These are phyloP conservation scores for Echiichthys vipera DNA, from an alignment of 2,797 vertebrate genomes.

Conservation along the genomic window DNA sequence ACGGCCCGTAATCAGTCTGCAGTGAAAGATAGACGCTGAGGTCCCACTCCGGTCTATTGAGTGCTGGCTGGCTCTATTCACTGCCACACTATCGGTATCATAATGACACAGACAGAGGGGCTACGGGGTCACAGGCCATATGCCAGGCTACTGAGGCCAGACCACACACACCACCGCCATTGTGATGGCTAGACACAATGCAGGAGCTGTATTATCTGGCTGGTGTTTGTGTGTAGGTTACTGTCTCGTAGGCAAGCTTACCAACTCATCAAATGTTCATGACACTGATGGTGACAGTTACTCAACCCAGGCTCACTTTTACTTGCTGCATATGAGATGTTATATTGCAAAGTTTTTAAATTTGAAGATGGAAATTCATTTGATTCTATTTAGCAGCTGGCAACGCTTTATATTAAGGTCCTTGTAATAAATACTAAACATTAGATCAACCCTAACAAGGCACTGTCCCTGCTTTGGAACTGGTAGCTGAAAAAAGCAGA, in stretches of 20 bases:
- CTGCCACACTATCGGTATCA: conserved; percentile 75
- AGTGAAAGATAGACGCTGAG: conserved; percentile 75
- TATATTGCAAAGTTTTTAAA: neutral
- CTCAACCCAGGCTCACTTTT: conserved; percentile 32
- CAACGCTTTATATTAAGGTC: no score
- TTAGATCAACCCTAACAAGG: no score
- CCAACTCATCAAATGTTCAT: conserved; percentile 67
- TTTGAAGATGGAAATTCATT: conserved; percentile 7
- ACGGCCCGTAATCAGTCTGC: conserved; percentile 73
- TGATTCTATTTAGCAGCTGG: conserved; percentile 1
- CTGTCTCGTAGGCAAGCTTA: conserved; percentile 49
- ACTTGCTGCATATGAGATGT: neutral
- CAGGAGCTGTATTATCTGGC: conserved; percentile 66
- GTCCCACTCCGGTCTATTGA: conserved; percentile 72
- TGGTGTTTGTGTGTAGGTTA: conserved; percentile 70
- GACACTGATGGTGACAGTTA: conserved; percentile 43
- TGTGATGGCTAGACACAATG: conserved; percentile 74
- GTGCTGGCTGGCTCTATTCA: conserved; percentile 74
- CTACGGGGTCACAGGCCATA: conserved; percentile 81
- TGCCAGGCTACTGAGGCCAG: conserved; percentile 72
- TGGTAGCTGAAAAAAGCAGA: no score
- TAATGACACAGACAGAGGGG: conserved; percentile 76
- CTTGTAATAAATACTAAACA: no score
- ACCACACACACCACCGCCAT: conserved; percentile 69
- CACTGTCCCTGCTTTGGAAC: no score